A percentile compares a stretch with the other conserved stretches of the same genome.
Evolutionary conservation across 2,113 vertebrate species (phyloP).

Genomic region (Lycaon pictus): DNA sequence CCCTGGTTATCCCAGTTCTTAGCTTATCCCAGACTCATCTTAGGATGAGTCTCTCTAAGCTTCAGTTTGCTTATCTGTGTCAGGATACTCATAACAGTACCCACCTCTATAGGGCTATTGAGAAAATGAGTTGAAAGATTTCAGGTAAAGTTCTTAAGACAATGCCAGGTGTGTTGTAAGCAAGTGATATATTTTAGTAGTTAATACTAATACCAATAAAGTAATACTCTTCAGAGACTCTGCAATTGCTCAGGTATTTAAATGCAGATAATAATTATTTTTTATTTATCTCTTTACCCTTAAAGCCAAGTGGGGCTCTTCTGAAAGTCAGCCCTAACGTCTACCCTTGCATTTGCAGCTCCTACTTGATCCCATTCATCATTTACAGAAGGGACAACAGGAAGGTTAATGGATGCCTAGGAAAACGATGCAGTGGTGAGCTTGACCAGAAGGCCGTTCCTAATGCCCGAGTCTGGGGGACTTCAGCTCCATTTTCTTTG

Average conservation of each 20-base stretch:
- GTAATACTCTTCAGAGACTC: neutral
- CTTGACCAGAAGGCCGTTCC: neutral
- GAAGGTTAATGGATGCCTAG: constrained; percentile 63
- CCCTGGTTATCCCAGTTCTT: neutral
- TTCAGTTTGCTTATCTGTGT: neutral
- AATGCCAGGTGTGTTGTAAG: neutral
- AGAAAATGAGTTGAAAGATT: neutral
- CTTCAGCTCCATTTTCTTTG: constrained; percentile 67
- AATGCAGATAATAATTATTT: neutral
- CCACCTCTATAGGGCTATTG: neutral
- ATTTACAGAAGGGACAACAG: constrained; percentile 34
- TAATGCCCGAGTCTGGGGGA: constrained; percentile 1
- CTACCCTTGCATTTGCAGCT: neutral
- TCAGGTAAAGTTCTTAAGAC: neutral
- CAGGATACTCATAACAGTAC: neutral
- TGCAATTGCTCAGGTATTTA: neutral
- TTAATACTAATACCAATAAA: neutral
- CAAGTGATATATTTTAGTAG: neutral
- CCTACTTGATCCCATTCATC: neutral
- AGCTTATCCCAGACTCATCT: neutral
- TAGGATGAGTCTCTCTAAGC: neutral
- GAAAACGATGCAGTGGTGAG: neutral
- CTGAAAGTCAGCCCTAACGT: neutral
- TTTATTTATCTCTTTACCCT: neutral
- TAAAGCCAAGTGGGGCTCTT: neutral